Percentiles rank a stretch among this genome's conserved stretches.
Evolutionary conservation across 2,113 vertebrate species (phyloP).

Genomic region (Cyprinus carpio): DNA sequence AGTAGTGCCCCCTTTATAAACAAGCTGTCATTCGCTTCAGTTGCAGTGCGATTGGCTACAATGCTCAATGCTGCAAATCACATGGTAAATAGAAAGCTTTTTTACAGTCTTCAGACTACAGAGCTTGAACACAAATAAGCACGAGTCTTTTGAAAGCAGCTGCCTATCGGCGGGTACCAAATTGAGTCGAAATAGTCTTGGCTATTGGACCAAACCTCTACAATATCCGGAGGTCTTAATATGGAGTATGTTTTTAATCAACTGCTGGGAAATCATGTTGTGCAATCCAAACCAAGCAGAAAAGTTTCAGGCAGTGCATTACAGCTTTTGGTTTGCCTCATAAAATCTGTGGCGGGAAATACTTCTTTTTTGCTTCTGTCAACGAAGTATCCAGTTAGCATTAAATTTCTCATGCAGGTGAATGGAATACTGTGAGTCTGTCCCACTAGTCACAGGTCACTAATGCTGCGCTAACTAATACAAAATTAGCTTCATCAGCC

Average conservation of each 20-base stretch:
- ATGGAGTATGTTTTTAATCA: neutral
- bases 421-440: neutral
- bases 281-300: neutral
- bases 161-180: too few species aligned
- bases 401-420: too few species aligned
- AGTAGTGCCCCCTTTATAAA: too few species aligned
- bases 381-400: neutral
- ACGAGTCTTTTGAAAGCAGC: too few species aligned
- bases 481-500: neutral
- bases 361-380: neutral
- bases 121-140: too few species aligned
- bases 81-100: too few species aligned
- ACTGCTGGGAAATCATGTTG: neutral
- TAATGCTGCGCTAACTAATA: neutral
- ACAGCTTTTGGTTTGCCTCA: neutral
- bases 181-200: too few species aligned
- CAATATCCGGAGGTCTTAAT: neutral
- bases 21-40: too few species aligned
- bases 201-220: too few species aligned
- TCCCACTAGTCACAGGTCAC: neutral
- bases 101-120: too few species aligned
- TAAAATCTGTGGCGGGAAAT: neutral
- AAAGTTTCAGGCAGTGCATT: neutral
- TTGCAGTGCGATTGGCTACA: too few species aligned
- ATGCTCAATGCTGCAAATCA: too few species aligned